Evolutionary conservation across 2,888 invertebrate species (phyloP).

Genomic region (Microplitis deprimator): DNA sequence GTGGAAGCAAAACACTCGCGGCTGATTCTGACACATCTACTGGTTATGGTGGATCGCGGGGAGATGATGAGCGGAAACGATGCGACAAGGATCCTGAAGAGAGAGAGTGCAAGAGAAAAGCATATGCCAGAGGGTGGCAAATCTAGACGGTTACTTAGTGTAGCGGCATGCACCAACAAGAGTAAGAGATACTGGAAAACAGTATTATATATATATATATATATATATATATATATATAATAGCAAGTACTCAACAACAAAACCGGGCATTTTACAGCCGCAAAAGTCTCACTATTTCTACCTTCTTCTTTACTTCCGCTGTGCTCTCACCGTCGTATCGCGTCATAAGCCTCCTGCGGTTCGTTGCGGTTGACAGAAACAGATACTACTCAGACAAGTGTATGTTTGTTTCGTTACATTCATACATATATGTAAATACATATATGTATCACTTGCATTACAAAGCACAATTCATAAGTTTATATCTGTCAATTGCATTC

Average conservation of each 20-base stretch:
- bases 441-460: not conserved
- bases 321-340: slow-evolving; percentile 18
- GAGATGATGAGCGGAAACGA: slow-evolving; percentile 46
- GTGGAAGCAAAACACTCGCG: slow-evolving; percentile 59
- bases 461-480: not conserved
- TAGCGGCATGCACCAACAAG: slow-evolving; percentile 46
- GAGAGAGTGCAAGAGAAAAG: slow-evolving; percentile 16
- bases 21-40: slow-evolving; percentile 65
- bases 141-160: slow-evolving; percentile 62
- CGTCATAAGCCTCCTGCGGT: slow-evolving; percentile 49
- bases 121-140: slow-evolving; percentile 47
- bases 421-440: not conserved
- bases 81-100: slow-evolving; percentile 6
- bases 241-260: not conserved
- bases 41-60: slow-evolving; percentile 47
- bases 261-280: slow-evolving; percentile 28
- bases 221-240: not conserved
- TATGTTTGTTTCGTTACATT: slow-evolving; percentile 5
- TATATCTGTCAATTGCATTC: slow-evolving; percentile 1
- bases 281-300: slow-evolving; percentile 1
- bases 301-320: slow-evolving; percentile 33
- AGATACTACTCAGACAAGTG: slow-evolving; percentile 40
- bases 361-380: slow-evolving; percentile 57
- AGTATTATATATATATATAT: not conserved
- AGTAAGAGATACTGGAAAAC: not conserved